Conservation (phyloP, 2,113 vertebrate genomes). For the Ptyas mucosa region DNA sequence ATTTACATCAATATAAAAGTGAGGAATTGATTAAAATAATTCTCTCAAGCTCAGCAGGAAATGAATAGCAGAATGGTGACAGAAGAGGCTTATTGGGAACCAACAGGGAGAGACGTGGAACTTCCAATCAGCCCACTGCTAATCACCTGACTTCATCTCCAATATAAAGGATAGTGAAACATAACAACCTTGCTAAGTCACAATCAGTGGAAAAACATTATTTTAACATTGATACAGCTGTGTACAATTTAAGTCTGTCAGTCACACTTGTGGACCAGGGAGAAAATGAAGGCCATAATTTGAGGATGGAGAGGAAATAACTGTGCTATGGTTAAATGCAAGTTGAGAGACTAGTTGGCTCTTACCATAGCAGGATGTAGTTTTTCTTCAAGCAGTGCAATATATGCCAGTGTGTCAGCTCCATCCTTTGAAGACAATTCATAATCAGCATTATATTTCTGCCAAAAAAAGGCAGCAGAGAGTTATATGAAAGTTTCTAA, state of each 20-base stretch:
- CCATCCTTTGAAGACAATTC: slow-evolving; percentile 91
- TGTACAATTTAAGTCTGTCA: background rate
- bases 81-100: background rate
- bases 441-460: slow-evolving; percentile 95
- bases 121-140: background rate
- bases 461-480: background rate
- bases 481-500: background rate
- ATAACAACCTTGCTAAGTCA: background rate
- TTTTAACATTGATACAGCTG: background rate
- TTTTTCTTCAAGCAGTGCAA: slow-evolving; percentile 93
- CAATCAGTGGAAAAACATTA: background rate
- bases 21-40: background rate
- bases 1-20: background rate
- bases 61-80: background rate
- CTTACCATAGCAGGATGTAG: slow-evolving; percentile 87
- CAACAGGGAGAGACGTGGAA: background rate
- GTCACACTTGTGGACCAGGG: background rate
- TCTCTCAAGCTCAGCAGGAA: background rate
- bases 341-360: slow-evolving; percentile 1
- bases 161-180: background rate
- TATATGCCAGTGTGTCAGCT: slow-evolving; percentile 93
- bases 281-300: background rate
- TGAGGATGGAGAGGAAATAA: background rate
- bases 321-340: background rate
- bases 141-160: background rate